Base-by-base conservation (phyloP, 1,140 invertebrate species). In the Drosophila lowei region DNA sequence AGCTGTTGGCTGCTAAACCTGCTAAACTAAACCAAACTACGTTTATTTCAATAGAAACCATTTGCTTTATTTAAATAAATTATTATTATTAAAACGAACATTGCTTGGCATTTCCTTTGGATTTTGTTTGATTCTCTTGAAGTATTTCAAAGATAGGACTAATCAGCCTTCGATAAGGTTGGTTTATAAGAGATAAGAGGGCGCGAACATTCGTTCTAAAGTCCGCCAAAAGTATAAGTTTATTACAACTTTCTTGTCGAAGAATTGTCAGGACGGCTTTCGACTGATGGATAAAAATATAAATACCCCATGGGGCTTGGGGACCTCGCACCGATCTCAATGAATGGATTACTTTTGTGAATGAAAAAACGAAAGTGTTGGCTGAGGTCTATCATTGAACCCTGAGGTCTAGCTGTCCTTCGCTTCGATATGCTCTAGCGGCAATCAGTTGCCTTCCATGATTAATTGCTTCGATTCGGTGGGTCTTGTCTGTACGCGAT, bases 21-120 rank as follows among this genome's bases (percentile, higher is more conserved):
- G 55, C 63, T 66, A 63, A 25, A 25, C 78, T 77, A 77, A 61
- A 84, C 79, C 80, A 79, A 83, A 83, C 70, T 83, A 83, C 64
- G 76, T 85, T 84, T 79, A 76, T 62, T 79, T 62, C 62, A 76
- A 72, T 72, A 71, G 67, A 74, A 30, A 76, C 77, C 67, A 74
- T 81, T 86, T 86, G 83, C 81, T 86, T 86, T 86, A 86, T 74
- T 77, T 81, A 88, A 81, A 86, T 86, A 81, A 81, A 86, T 86
- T 86, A 85, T 85, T 85, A 85, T 75, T 75, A 76, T 55, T 50
- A 43, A 62, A 54, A 5, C 7, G n/a, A 5, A 38, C 34, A 38
- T 5, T 11, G 11, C 3, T 4, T 38, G 34, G 34, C 34, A 38
- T 38, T 30, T 30, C 30, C 30, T 23, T 56, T 68, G 56, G 34